phyloP scores from a whole-genome alignment of 92 coral and sea anemone genomes.

The Hydrozoanthus gracilis region DNA sequence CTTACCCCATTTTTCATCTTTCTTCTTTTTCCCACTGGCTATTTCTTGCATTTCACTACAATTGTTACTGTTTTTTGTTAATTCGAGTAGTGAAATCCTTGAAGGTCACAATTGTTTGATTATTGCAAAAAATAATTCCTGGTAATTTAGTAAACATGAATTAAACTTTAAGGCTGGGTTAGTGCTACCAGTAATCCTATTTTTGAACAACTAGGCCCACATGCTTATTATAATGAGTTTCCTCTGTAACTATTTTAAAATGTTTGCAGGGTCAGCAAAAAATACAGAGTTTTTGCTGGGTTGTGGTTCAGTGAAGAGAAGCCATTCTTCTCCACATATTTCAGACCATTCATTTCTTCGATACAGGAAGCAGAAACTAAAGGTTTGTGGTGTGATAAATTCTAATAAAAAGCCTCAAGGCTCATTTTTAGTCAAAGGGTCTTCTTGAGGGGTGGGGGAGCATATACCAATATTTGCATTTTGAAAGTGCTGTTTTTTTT shows the following conservation, averaged over 20 bases:
- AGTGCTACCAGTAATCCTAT: background rate
- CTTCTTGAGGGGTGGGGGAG: constrained; percentile 1
- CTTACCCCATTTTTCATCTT: background rate
- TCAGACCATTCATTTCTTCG: background rate
- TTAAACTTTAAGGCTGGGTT: background rate
- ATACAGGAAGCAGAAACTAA: background rate
- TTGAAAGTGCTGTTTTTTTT: background rate
- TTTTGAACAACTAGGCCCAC: background rate
- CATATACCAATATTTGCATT: background rate
- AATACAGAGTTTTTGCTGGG: constrained; percentile 16
- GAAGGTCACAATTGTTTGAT: background rate
- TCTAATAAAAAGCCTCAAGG: background rate
- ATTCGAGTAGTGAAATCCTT: background rate
- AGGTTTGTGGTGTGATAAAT: background rate
- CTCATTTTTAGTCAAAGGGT: background rate
- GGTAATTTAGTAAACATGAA: background rate
- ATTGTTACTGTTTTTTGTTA: background rate
- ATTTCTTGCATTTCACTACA: background rate
- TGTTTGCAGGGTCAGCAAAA: background rate
- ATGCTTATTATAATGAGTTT: background rate
- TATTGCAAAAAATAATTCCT: background rate
- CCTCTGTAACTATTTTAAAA: background rate
- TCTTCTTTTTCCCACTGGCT: constrained; percentile 35
- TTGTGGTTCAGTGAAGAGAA: constrained; percentile 11
- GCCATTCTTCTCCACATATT: constrained; percentile 1